These are phyloP conservation scores for Channa striata DNA, from an alignment of 2,797 vertebrate species.

Conservation along the genomic window DNA sequence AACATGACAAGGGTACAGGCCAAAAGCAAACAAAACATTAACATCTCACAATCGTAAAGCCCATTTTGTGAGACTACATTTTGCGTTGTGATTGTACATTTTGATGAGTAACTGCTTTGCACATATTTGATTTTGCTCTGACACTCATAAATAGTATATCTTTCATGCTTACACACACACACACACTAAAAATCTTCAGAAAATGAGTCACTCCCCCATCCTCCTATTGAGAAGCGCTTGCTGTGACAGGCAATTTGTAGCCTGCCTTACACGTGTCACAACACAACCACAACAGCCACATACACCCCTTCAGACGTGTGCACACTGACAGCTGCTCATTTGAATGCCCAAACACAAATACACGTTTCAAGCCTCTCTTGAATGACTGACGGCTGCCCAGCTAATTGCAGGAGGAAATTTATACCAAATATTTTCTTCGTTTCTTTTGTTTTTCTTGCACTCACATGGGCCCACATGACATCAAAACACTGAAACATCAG, in stretches of 20 bases:
- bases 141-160: slow-evolving; percentile 9
- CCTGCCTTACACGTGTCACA: slow-evolving; percentile 75
- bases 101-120: slow-evolving; percentile 6
- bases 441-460: slow-evolving; percentile 2
- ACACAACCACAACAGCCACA: slow-evolving; percentile 61
- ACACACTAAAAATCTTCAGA: slow-evolving; percentile 57
- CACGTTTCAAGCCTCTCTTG: slow-evolving; percentile 19
- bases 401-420: slow-evolving; percentile 47
- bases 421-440: slow-evolving; percentile 9
- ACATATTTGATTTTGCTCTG: slow-evolving; percentile 39
- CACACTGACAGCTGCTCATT: slow-evolving; percentile 27
- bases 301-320: slow-evolving; percentile 42
- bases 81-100: too few relatives aligned
- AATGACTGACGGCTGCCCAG: slow-evolving; percentile 27
- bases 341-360: slow-evolving; percentile 30
- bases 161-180: slow-evolving; percentile 13
- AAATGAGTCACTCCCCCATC: slow-evolving; percentile 72
- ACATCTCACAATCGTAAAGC: too few relatives aligned
- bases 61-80: too few relatives aligned
- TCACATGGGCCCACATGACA: slow-evolving; percentile 12
- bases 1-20: too few relatives aligned
- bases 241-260: slow-evolving; percentile 78
- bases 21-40: too few relatives aligned
- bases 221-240: slow-evolving; percentile 56
- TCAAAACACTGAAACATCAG: slow-evolving; percentile 13